Conservation (phyloP, 2,113 vertebrate genomes). For the Phrynocephalus versicolor region DNA sequence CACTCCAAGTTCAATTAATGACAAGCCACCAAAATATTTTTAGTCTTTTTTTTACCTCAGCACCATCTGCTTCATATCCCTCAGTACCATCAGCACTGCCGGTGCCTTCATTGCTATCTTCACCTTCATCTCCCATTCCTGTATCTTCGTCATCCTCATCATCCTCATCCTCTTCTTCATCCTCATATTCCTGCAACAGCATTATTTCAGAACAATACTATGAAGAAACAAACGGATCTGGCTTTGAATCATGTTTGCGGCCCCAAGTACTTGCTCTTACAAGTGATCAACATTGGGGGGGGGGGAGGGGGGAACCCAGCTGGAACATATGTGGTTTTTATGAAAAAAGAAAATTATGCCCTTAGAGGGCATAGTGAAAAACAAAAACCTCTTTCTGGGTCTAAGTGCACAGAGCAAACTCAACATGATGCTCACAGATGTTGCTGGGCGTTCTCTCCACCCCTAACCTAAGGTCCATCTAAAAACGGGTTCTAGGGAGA, state of each 20-base stretch:
- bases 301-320: too few relatives aligned
- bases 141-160: conserved; percentile 94
- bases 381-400: background rate
- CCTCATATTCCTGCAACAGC: conserved; percentile 83
- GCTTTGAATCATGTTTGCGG: background rate
- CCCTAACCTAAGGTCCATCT: too few relatives aligned
- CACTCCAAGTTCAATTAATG: background rate
- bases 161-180: conserved; percentile 87
- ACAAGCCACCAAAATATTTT: background rate
- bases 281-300: background rate
- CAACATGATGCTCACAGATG: too few relatives aligned
- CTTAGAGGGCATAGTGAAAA: background rate
- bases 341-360: background rate
- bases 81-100: conserved; percentile 89
- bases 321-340: background rate
- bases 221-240: background rate
- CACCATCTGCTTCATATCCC: conserved; percentile 89
- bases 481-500: too few relatives aligned
- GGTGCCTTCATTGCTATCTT: conserved; percentile 93
- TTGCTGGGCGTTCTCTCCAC: background rate
- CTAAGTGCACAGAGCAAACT: too few relatives aligned
- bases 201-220: background rate
- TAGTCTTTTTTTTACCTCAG: conserved; percentile 78
- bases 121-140: conserved; percentile 91
- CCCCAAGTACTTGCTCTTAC: background rate